A percentile compares a stretch with the other conserved stretches of the same genome.
Evolutionary conservation across 2,113 vertebrate species (phyloP).

Genomic region (Oxyura jamaicensis): DNA sequence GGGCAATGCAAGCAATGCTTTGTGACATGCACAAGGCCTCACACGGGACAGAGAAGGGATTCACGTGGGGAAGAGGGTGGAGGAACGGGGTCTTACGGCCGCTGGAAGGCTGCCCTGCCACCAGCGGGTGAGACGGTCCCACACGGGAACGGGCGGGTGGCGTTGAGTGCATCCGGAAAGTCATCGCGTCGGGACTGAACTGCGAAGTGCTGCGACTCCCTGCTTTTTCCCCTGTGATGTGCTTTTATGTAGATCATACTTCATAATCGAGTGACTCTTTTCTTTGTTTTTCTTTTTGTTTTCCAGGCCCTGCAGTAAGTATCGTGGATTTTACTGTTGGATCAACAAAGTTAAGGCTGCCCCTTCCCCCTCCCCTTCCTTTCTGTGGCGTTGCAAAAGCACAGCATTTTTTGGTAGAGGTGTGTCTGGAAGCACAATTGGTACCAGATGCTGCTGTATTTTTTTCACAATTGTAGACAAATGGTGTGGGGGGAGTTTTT

Average conservation of each 20-base stretch:
- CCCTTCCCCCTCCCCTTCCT: slow-evolving; percentile 1
- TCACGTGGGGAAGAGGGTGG: rapidly evolving
- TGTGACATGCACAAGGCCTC: rapidly evolving
- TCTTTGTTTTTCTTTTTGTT: slow-evolving; percentile 77
- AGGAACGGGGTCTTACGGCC: rapidly evolving
- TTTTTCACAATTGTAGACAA: slow-evolving; percentile 5
- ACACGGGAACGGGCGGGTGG: rapidly evolving
- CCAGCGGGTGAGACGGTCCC: background rate
- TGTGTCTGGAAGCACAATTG: slow-evolving; percentile 43
- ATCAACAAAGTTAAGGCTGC: slow-evolving; percentile 79
- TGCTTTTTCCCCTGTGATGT: background rate
- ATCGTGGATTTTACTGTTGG: slow-evolving; percentile 64
- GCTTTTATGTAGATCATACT: background rate
- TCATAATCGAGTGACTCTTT: background rate
- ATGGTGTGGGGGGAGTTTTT: background rate
- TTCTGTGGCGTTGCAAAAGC: slow-evolving; percentile 33
- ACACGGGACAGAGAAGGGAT: rapidly evolving
- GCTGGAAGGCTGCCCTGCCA: background rate
- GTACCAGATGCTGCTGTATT: slow-evolving; percentile 38
- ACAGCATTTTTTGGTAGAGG: slow-evolving; percentile 40
- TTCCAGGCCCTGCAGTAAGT: slow-evolving; percentile 96
- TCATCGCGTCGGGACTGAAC: rapidly evolving
- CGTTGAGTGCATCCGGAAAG: background rate
- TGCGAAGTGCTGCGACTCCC: background rate
- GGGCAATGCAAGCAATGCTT: rapidly evolving